Base-by-base conservation (phyloP, 2,797 vertebrate species). In the Eospalax fontanierii region DNA sequence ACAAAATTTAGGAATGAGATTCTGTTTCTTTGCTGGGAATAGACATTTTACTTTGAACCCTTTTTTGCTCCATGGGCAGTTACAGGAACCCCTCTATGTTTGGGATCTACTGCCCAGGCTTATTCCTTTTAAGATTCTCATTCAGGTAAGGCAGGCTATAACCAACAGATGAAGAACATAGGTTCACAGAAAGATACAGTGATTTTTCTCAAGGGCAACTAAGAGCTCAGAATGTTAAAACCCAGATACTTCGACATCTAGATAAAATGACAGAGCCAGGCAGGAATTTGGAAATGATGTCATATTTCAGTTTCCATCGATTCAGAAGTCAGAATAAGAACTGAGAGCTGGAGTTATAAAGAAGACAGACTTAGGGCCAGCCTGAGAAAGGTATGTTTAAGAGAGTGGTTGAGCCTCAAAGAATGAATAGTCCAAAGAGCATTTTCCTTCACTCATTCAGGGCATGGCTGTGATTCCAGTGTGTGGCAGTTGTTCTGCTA, bases 181-280 rank as follows among this genome's bases (percentile, higher is more conserved):
- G 68, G 54, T 75, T 7, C 35, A 38, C 15, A 76, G 93, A 81
- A 88, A 87, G 30, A 65, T 21, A 81, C 57, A 40, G 26, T 18
- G 14, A 35, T 40, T 90, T 76, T 96, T 86, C 76, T 94, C 46
- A 43, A 82, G 89, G 80, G 16, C 68, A 79, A 40, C 2, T 33
- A 59, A 89, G n/a, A 94, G 57, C 68, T 85, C 82, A 73, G 59
- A 38, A 61, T 85, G 84, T 88, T 89, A 40, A n/a, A 93, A 71
- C 74, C 59, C 70, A 74, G 87, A 33, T 40, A 50, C 15, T 59
- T 74, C 61, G 63, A 82, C 33, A 35, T 92, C 83, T 83, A 86
- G 82, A 83, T 75, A 50, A 78, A 91, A 70, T 54, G 87, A 87
- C 50, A 70, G 82, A 74, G 76, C 50, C 54, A 82, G 61, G 80